Conservation (phyloP, 1,140 invertebrate species). For the Atta colombica region DNA sequence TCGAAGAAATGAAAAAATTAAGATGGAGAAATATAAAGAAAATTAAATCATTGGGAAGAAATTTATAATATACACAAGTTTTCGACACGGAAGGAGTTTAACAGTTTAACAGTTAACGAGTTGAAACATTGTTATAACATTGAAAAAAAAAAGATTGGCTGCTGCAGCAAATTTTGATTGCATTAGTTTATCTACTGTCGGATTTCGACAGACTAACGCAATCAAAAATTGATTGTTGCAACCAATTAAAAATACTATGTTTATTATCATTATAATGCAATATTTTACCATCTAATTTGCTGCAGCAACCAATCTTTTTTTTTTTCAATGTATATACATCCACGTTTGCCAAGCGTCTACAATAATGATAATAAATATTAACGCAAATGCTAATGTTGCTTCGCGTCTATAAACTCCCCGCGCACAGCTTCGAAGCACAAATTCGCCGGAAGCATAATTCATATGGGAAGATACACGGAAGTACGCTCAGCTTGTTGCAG, state of each 20-base stretch:
- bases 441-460: constrained; percentile 20
- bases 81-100: not conserved
- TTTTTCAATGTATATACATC: too few species aligned
- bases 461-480: constrained; percentile 5
- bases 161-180: too few species aligned
- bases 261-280: too few species aligned
- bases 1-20: not conserved
- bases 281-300: too few species aligned
- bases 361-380: constrained; percentile 33
- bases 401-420: not conserved
- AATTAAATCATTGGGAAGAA: not conserved
- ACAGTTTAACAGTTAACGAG: not conserved
- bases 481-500: not conserved
- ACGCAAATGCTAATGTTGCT: not conserved
- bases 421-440: not conserved
- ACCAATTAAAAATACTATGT: too few species aligned
- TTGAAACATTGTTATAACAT: not conserved
- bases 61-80: not conserved
- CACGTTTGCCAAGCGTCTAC: not conserved
- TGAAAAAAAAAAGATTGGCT: too few species aligned
- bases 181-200: too few species aligned
- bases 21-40: not conserved
- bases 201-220: too few species aligned
- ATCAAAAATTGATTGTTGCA: too few species aligned
- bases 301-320: too few species aligned